These are phyloP conservation scores for Ganaspis sp. DNA, from an alignment of 1,140 invertebrate species.

Conservation along the genomic window DNA sequence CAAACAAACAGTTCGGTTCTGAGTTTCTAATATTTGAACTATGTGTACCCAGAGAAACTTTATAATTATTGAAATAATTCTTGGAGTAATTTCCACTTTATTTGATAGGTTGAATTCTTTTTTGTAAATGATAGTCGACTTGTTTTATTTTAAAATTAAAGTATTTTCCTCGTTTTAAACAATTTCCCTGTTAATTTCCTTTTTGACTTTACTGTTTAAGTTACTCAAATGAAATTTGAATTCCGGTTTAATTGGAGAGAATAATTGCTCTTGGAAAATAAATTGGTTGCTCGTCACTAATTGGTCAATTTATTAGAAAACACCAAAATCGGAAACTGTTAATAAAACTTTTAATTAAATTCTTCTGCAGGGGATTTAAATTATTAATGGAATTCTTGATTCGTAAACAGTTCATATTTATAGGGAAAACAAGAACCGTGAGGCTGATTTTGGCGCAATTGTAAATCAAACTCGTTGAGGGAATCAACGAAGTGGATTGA, in stretches of 20 bases:
- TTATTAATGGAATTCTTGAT: background rate
- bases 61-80: background rate
- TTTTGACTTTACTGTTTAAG: background rate
- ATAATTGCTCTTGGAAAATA: background rate
- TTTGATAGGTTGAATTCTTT: background rate
- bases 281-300: background rate
- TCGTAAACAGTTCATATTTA: background rate
- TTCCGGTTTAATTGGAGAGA: background rate
- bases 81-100: background rate
- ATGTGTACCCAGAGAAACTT: background rate
- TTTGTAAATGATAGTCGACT: background rate
- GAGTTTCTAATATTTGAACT: background rate
- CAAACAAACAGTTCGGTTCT: conserved; percentile 1
- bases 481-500: conserved; percentile 3
- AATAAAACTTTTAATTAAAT: too few species aligned
- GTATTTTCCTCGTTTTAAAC: too few species aligned
- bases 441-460: background rate
- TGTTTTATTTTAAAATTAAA: too few species aligned
- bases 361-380: background rate
- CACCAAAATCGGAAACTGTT: background rate
- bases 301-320: background rate
- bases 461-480: background rate
- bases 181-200: too few species aligned
- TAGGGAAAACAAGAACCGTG: background rate
- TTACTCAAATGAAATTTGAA: background rate